phyloP scores from a whole-genome alignment of 2,113 vertebrate genomes.

The Anseranas semipalmata region DNA sequence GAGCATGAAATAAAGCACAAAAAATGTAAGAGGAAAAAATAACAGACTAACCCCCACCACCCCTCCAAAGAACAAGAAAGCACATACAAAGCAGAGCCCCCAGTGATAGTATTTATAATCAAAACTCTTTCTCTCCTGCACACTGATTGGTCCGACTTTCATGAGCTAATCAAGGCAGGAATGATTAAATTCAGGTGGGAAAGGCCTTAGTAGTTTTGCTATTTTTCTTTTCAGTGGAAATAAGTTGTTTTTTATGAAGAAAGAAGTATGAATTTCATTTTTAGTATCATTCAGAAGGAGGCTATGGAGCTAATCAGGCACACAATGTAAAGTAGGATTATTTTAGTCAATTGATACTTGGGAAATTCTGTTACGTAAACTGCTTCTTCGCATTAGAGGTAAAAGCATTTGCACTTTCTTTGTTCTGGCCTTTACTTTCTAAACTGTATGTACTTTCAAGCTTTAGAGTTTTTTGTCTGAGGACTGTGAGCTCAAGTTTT shows the following conservation, averaged over 20 bases:
- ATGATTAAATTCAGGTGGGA: not conserved
- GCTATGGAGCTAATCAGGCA: accelerated
- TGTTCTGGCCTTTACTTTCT: accelerated
- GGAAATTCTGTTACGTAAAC: accelerated
- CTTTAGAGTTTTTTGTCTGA: accelerated
- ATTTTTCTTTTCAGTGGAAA: not conserved
- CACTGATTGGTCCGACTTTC: not conserved
- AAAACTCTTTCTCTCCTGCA: not conserved
- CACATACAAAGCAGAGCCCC: accelerated
- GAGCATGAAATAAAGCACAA: no score
- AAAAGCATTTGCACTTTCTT: accelerated
- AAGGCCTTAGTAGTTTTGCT: accelerated
- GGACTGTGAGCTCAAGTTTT: accelerated
- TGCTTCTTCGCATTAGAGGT: accelerated
- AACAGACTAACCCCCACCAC: no score
- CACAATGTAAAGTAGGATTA: accelerated
- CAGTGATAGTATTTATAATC: not conserved
- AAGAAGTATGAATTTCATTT: accelerated
- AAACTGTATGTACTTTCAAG: accelerated
- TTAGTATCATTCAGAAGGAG: accelerated
- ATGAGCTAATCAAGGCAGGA: not conserved
- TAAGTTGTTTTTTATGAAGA: accelerated
- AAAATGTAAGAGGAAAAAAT: no score
- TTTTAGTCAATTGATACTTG: accelerated
- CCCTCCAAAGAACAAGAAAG: accelerated